Base-by-base conservation (phyloP, 2,888 invertebrate genomes). In the Dinocampus coccinellae region DNA sequence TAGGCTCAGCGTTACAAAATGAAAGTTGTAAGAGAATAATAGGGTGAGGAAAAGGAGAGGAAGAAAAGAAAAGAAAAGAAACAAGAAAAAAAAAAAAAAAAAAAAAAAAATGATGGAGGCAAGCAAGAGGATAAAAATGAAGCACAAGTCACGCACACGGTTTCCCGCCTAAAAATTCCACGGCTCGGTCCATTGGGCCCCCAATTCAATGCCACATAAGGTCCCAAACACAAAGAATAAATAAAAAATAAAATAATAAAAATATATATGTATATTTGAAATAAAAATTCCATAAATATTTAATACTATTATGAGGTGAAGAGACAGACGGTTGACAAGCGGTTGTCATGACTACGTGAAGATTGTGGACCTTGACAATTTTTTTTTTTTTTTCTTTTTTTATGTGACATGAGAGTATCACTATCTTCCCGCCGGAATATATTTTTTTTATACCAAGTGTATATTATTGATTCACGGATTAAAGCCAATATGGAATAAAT, bases 131-230 rank as follows among this genome's bases (percentile, higher is more conserved):
- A n/a, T n/a, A n/a, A n/a, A n/a, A n/a, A n/a, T n/a, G n/a, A n/a
- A n/a, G 20, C 60, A 47, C 55, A 29, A 3, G 7, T 7, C 7
- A 29, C n/a, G 26, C 26, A 24, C 55, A 16, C 69, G 58, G 74
- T 76, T 76, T 76, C 76, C 76, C 76, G 76, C 76, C 74, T 75
- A 76, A 76, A 76, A 75, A 75, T 72, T 72, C 60, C 72, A 70
- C 74, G 55, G 66, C 55, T 73, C 74, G 62, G 73, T 72, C 70
- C 73, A 61, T 52, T 64, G 39, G 57, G 39, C 16, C 47, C 29
- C 69, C 57, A 53, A 33, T 34, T 61, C 57, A 60, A 55, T 47
- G 1, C 42, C 60, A 61, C 63, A 62, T 57, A 63, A 9, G 13
- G 16, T 11, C 22, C 16, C 9, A n/a, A 13, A 47, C 26, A n/a